Evolutionary conservation across 2,888 invertebrate genomes (phyloP), one percentile per base, ranked within the genome.

Genomic region (Drosophila sordidapex): DNA sequence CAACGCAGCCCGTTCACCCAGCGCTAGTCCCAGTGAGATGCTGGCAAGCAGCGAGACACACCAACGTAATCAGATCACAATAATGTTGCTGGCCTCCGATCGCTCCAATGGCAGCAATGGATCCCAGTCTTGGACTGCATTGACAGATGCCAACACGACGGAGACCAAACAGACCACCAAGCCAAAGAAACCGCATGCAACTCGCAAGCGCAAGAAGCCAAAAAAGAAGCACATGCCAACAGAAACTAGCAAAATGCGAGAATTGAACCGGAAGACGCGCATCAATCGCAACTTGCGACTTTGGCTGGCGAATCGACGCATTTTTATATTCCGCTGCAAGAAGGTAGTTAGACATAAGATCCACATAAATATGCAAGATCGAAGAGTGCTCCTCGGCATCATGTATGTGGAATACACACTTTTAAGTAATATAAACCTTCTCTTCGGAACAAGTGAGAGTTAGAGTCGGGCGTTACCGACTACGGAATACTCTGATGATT

Each of bases 261-360:
- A 29, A 8, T 15, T 54, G 1, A 58, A 60, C 31, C 70, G 65
- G 10, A 87, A 85, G 51, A 48, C 71, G 38, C 88, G 78, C 5
- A 66, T 89, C 53, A 78, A 61, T 60, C 82, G 90, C 33, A 88
- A 81, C 36, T 71, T 91, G 33, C 86, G 92, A 10, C 73, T 90
- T 58, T 91, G 91, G 91, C 69, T 91, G 71, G 86, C 77, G 31
- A 83, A 87, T 43, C 83, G 90, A 40, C 81, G 87, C 27, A 91
- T 91, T 64, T 85, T 87, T 40, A 91, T 91, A 33, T 79, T 72
- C 33, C 82, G 91, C 0, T 75, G 83, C 11, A 88, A 72, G 40
- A 91, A 85, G 74, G 91, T 84, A 79, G 56, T 15, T 61, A 25
- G 7, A 43, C n/a, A 13, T 15, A 18, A 35, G 15, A 65, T 49